Conservation (phyloP, 2,113 vertebrate species). For the Oxyura jamaicensis region DNA sequence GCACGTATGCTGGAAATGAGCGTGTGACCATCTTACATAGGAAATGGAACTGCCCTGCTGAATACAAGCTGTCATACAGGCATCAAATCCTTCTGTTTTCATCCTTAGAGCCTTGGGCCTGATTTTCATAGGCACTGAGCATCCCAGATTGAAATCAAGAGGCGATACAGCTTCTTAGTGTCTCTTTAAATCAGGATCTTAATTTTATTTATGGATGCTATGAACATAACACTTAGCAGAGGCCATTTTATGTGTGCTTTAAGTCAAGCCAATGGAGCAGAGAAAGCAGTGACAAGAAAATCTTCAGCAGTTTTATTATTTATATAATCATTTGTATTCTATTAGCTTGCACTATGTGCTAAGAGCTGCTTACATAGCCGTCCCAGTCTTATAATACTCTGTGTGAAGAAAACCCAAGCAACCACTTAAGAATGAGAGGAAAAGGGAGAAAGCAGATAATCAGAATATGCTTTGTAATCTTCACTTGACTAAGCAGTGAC, state of each 20-base stretch:
- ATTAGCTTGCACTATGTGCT: conserved; percentile 2
- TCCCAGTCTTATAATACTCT: background rate
- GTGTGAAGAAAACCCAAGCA: conserved; percentile 20
- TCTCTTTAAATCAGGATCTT: conserved; percentile 54
- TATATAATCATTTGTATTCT: conserved; percentile 61
- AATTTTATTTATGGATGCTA: conserved; percentile 59
- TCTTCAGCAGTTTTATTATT: conserved; percentile 59
- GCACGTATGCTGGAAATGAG: background rate
- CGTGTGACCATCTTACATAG: background rate
- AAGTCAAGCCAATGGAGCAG: conserved; percentile 64
- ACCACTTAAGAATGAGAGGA: background rate
- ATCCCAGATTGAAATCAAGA: conserved; percentile 22
- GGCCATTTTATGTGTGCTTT: conserved; percentile 55
- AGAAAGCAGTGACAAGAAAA: conserved; percentile 54
- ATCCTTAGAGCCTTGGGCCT: background rate
- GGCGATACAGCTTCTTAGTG: conserved; percentile 29
- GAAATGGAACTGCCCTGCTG: background rate
- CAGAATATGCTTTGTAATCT: conserved; percentile 29
- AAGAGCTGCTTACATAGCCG: background rate
- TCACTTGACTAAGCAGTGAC: background rate
- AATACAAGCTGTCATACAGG: background rate
- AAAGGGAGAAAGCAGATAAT: conserved; percentile 24
- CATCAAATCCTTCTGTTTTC: background rate
- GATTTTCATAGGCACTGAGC: conserved; percentile 9
- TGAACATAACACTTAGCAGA: conserved; percentile 45